Evolutionary conservation across 2,797 vertebrate genomes (phyloP).

Genomic region (Aldrovandia affinis): DNA sequence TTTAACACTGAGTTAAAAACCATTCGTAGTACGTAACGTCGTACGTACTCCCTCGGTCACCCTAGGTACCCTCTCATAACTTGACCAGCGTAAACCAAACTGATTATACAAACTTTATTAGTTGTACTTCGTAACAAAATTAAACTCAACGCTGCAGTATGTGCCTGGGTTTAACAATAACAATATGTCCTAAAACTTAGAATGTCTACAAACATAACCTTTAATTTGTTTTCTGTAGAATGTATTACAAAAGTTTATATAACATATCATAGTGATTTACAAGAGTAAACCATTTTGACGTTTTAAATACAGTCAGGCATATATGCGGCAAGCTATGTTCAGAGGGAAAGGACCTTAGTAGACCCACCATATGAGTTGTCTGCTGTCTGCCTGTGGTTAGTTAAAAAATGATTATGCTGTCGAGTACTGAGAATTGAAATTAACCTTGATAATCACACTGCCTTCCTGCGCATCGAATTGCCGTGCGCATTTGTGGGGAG

Average conservation of each 20-base stretch:
- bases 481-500: neutral
- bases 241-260: neutral
- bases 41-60: no score
- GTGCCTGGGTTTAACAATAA: neutral
- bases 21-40: no score
- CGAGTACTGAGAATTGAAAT: neutral
- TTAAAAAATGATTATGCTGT: no score
- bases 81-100: no score
- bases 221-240: neutral
- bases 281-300: neutral
- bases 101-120: no score
- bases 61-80: no score
- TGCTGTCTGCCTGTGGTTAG: neutral
- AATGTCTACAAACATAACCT: neutral
- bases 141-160: neutral
- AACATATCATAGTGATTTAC: neutral
- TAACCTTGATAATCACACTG: neutral
- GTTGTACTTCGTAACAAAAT: neutral
- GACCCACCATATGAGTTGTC: neutral
- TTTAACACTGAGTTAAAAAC: no score
- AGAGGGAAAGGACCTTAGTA: conserved; percentile 34
- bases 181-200: neutral
- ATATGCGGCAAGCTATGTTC: rapidly evolving
- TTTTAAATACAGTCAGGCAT: conserved; percentile 47
- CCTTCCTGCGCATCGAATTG: neutral